Evolutionary conservation across 2,888 invertebrate genomes (phyloP), one percentile per base, ranked within the genome.

Genomic region (Heliothis peltigera): DNA sequence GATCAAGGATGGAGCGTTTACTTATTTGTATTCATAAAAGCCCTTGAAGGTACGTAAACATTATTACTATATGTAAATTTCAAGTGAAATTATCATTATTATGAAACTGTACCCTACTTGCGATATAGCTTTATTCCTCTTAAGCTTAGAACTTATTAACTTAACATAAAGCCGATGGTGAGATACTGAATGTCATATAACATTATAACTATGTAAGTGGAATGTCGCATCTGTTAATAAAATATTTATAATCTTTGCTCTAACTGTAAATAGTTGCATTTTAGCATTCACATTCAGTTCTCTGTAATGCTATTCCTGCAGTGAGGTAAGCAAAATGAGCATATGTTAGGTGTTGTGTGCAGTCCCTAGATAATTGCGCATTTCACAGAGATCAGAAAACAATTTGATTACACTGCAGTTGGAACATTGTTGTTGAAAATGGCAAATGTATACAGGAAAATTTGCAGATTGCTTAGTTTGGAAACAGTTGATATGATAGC

Each of bases 241-340:
- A 28, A 54, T 57, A 54, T 56, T 60, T 35, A 49, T 73, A 60
- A 32, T 76, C 72, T 76, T 70, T 76, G 72, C 7, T 28, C n/a
- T 67, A 75, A 79, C 67, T 70, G 82, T 83, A 84, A 87, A 86
- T 82, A 83, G 83, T 80, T 75, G 78, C 83, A 83, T 82, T 82
- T 79, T 81, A 84, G 79, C 59, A 61, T 75, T 79, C 69, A 62
- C 72, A 68, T 70, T 49, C 49, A 69, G 75, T 69, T 74, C 69
- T 54, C 70, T 65, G 76, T 77, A 79, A 84, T 81, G 79, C 81
- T 77, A 80, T 87, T 88, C 83, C 85, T 84, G 84, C 81, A 80
- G 80, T 59, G 74, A 84, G 80, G 84, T 87, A 83, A 86, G 85
- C 86, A 84, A 87, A 87, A 87, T 84, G 84, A 82, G 83, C 80